Evolutionary conservation across 1,140 invertebrate species (phyloP), one percentile per base, ranked within the genome.

Genomic region (Drosophila nasuta): DNA sequence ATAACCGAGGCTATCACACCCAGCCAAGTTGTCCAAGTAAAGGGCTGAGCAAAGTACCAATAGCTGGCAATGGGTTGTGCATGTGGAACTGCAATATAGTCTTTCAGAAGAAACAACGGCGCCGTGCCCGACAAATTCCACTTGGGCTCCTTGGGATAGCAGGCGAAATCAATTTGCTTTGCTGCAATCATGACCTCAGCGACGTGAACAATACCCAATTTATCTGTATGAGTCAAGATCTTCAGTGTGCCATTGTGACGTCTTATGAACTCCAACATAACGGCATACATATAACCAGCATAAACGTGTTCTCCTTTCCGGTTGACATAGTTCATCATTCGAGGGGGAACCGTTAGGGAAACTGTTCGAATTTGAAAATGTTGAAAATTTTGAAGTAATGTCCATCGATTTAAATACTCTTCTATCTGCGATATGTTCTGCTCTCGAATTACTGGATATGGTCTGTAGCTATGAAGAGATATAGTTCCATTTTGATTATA

Each of bases 21-120:
- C 8, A 87, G 10, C 82, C 82, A 87, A 5, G 82, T 17, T 4
- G 35, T 41, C 49, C 72, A 69, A 3, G 25, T 6, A 20, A 87
- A 87, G 8, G 82, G 82, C 13, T 66, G 49, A 0, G 62, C 57
- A n/a, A 82, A 69, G 17, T 87, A 87, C 30, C 82, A 64, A 33
- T 67, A 82, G 5, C 64, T 82, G n/a, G 79, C 48, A 15, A 87
- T 54, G 3, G 79, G 82, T 33, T 68, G 66, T 13, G 72, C 62
- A 48, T 79, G 48, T 1, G 82, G 82, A 0, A 62, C 72, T 0
- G 48, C 20, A 1, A 82, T 52, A 30, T 70, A 66, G 0, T 17
- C 10, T 3, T 11, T 46, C 0, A 76, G 0, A 0, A 87, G 54
- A 5, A 71, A 64, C 0, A 87, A 4, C 2, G 76, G 28, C 0